Evolutionary conservation across 2,888 invertebrate genomes (phyloP).

Genomic region (Penaeus monodon): DNA sequence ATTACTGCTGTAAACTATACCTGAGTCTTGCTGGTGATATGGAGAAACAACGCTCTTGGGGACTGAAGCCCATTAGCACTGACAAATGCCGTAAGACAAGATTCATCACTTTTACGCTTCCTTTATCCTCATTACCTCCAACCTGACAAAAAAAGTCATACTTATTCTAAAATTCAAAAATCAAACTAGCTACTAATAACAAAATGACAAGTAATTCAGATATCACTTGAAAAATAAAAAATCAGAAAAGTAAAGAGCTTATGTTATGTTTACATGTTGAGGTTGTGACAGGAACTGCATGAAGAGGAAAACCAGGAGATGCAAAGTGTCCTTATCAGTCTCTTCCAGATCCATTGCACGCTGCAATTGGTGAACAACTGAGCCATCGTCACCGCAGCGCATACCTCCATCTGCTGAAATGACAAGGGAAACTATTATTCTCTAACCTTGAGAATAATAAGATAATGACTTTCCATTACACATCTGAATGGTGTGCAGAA

Average conservation of each 20-base stretch:
- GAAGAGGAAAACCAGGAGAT: constrained; percentile 91
- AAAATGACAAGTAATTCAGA: constrained; percentile 14
- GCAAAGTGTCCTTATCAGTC: constrained; percentile 94
- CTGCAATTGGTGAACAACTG: constrained; percentile 62
- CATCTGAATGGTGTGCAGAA: not conserved
- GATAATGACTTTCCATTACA: not conserved
- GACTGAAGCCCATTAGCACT: constrained; percentile 91
- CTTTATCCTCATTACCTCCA: constrained; percentile 88
- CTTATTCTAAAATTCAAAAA: not conserved
- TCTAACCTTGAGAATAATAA: not conserved
- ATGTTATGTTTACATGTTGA: constrained; percentile 74
- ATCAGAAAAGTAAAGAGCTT: no score
- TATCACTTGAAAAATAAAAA: not conserved
- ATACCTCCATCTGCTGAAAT: constrained; percentile 56
- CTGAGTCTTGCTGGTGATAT: constrained; percentile 88
- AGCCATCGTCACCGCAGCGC: constrained; percentile 55
- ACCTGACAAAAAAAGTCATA: constrained; percentile 72
- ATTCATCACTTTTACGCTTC: constrained; percentile 82
- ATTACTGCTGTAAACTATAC: constrained; percentile 70
- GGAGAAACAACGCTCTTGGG: constrained; percentile 89
- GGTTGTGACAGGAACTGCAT: constrained; percentile 94
- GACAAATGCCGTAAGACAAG: constrained; percentile 93
- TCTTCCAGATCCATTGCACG: constrained; percentile 91
- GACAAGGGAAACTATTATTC: not conserved
- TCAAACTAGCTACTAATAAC: not conserved